Conservation (phyloP, 2,797 vertebrate species). For the Muscicapa striata region DNA sequence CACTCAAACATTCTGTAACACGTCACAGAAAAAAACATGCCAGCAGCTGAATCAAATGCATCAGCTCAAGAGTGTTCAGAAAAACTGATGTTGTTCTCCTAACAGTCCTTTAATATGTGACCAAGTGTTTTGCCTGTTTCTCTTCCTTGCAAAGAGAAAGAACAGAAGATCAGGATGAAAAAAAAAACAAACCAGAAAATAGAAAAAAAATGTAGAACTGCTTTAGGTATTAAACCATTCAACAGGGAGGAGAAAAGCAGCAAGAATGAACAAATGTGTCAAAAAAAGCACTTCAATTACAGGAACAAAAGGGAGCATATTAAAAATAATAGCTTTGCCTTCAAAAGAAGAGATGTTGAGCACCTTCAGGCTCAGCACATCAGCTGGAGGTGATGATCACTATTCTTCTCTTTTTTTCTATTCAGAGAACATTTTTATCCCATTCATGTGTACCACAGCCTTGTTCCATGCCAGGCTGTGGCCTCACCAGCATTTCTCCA, state of each 20-base stretch:
- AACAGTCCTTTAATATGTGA: neutral
- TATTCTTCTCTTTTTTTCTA: neutral
- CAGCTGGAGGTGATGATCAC: neutral
- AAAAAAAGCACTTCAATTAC: neutral
- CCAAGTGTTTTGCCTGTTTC: neutral
- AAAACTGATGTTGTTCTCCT: neutral
- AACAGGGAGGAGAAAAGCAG: neutral
- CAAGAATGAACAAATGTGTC: neutral
- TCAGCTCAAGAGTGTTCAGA: neutral
- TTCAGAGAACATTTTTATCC: neutral
- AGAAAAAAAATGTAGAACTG: neutral
- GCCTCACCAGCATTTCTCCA: neutral
- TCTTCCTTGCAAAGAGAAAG: neutral
- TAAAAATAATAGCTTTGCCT: neutral
- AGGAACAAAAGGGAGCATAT: neutral
- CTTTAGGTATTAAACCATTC: neutral
- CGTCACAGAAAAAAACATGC: neutral
- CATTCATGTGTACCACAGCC: neutral
- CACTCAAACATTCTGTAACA: neutral
- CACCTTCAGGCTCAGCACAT: neutral
- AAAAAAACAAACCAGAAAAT: neutral
- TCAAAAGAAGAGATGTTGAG: neutral
- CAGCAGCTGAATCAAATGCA: neutral
- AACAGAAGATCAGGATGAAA: neutral
- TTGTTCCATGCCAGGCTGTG: neutral